phyloP scores from a whole-genome alignment of 2,888 invertebrate species.

The Myopa tessellatipennis region DNA sequence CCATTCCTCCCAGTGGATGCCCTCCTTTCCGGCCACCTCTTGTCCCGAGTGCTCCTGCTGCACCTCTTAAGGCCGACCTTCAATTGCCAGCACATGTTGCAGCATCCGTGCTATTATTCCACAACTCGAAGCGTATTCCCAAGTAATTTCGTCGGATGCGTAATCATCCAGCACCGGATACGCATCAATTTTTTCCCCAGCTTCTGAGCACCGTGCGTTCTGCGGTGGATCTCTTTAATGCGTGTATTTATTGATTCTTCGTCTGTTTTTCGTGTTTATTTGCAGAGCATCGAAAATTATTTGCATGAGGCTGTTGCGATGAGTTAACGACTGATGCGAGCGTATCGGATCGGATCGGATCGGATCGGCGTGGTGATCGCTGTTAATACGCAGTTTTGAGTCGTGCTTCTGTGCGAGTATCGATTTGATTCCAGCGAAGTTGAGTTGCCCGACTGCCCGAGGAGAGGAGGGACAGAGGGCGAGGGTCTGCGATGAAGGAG shows the following conservation, averaged over 20 bases:
- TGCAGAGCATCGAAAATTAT: too few species aligned
- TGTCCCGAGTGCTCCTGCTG: neutral
- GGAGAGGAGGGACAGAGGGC: too few species aligned
- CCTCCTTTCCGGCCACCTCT: neutral
- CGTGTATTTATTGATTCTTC: neutral
- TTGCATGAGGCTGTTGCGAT: too few species aligned
- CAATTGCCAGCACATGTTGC: neutral
- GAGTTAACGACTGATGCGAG: too few species aligned
- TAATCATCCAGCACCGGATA: conserved; percentile 61
- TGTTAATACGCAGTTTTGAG: too few species aligned
- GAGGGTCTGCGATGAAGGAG: too few species aligned
- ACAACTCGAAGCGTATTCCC: conserved; percentile 52
- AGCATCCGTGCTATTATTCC: conserved; percentile 46
- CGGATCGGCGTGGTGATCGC: too few species aligned
- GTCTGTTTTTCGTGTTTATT: neutral
- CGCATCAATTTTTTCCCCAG: conserved; percentile 59
- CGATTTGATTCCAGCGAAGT: too few species aligned
- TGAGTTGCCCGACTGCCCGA: too few species aligned
- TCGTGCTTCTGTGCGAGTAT: too few species aligned
- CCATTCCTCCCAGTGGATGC: neutral
- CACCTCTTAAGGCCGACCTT: neutral
- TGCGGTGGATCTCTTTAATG: neutral
- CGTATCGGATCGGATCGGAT: too few species aligned
- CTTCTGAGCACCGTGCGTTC: conserved; percentile 35
- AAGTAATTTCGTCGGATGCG: conserved; percentile 49